Conservation (phyloP, 2,797 vertebrate genomes). For the Hippocampus kuda region DNA sequence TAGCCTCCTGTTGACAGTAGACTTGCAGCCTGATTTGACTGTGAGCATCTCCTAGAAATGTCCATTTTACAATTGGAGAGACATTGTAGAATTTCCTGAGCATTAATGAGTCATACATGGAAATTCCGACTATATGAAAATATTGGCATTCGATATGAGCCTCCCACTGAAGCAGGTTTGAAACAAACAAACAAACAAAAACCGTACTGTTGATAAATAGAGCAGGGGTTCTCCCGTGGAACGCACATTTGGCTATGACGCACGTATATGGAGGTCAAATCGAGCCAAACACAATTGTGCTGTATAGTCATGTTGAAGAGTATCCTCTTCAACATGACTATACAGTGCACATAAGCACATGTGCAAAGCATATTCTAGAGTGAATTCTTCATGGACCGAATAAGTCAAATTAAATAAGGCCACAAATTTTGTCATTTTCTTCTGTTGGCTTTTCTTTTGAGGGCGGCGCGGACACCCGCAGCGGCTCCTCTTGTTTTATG, state of each 20-base stretch:
- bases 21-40: conserved; percentile 42
- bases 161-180: not conserved
- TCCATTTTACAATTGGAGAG: conserved; percentile 28
- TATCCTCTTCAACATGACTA: not conserved
- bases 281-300: not conserved
- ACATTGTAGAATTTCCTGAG: conserved; percentile 14
- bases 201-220: not conserved
- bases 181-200: not conserved
- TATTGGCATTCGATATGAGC: not conserved
- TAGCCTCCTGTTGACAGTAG: conserved; percentile 55
- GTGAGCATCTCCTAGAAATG: conserved; percentile 44
- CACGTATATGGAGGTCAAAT: not conserved
- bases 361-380: not conserved
- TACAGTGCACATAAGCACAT: not conserved
- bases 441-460: no score
- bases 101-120: not conserved
- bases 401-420: not conserved
- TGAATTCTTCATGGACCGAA: not conserved
- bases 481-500: no score
- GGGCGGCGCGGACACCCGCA: no score
- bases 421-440: no score
- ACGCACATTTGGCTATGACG: not conserved
- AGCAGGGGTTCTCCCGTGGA: not conserved
- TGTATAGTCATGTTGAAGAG: no score
- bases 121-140: not conserved